These are phyloP conservation scores for Lepidothrix coronata DNA, from an alignment of 2,113 vertebrate genomes.

Conservation along the genomic window DNA sequence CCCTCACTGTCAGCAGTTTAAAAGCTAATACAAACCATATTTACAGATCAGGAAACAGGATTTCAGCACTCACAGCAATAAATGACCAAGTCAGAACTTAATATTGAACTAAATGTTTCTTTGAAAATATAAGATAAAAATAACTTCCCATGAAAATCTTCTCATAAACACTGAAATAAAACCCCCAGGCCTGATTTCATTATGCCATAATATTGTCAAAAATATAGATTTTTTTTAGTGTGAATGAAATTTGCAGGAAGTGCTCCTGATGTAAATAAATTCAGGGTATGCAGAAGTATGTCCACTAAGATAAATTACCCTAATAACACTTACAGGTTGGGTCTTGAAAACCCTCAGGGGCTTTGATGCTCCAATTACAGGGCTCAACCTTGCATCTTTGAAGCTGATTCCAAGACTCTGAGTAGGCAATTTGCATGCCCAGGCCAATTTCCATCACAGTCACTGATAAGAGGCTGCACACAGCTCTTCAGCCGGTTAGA, in stretches of 20 bases:
- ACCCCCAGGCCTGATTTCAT: neutral
- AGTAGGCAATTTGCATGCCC: neutral
- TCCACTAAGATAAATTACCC: neutral
- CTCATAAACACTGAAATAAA: neutral
- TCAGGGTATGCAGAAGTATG: neutral
- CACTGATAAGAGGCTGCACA: neutral
- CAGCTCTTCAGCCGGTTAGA: conserved; percentile 1
- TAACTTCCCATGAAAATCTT: neutral
- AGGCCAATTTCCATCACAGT: neutral
- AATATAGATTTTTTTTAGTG: neutral
- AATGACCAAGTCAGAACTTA: neutral
- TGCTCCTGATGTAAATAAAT: neutral
- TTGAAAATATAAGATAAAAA: neutral
- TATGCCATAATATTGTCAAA: neutral
- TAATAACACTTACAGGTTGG: neutral
- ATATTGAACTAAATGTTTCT: neutral
- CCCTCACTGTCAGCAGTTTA: neutral
- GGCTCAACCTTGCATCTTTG: conserved; percentile 7
- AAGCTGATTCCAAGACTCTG: neutral
- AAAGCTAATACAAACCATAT: neutral
- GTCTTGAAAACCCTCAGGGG: neutral
- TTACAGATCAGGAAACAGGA: neutral
- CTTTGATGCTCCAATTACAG: neutral
- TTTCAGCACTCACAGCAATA: neutral
- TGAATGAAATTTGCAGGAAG: neutral